Conservation (phyloP, 2,113 vertebrate species). For the Brachionichthys hirsutus region DNA sequence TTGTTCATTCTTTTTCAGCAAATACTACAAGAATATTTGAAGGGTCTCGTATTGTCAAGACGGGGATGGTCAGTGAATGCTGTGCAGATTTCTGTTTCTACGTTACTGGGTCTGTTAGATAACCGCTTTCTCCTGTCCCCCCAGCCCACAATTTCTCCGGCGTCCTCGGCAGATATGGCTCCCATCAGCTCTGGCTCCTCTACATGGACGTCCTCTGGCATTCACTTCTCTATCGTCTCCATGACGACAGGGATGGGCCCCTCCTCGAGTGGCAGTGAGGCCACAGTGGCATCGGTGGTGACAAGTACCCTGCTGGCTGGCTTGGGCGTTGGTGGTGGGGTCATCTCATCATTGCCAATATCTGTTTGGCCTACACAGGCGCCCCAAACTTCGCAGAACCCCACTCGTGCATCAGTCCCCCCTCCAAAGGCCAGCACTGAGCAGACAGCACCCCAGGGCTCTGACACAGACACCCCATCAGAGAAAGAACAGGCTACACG, state of each 20-base stretch:
- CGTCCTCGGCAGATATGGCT: conserved; percentile 97
- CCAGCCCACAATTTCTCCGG: conserved; percentile 94
- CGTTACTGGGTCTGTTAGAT: neutral
- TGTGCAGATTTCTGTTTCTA: conserved; percentile 4
- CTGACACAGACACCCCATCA: conserved; percentile 70
- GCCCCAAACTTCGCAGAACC: conserved; percentile 55
- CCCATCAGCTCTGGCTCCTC: conserved; percentile 99
- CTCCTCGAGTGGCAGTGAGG: conserved; percentile 94
- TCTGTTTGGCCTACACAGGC: conserved; percentile 90
- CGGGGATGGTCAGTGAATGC: conserved; percentile 91
- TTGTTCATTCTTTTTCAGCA: conserved; percentile 71
- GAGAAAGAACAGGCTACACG: conserved; percentile 81
- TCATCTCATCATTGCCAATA: conserved; percentile 94
- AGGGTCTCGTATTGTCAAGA: conserved; percentile 97
- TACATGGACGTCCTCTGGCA: conserved; percentile 96
- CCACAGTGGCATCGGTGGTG: conserved; percentile 92
- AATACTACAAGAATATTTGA: conserved; percentile 98
- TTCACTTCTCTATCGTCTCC: conserved; percentile 97
- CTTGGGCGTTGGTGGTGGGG: conserved; percentile 90
- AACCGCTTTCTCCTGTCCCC: conserved; percentile 5
- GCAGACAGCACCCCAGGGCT: conserved; percentile 53
- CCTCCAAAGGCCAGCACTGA: conserved; percentile 77
- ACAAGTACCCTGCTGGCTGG: conserved; percentile 95
- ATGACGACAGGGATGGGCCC: conserved; percentile 98
- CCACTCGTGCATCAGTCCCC: conserved; percentile 73